Base-by-base conservation (phyloP, 1,140 invertebrate genomes). In the Copidosoma floridanum region DNA sequence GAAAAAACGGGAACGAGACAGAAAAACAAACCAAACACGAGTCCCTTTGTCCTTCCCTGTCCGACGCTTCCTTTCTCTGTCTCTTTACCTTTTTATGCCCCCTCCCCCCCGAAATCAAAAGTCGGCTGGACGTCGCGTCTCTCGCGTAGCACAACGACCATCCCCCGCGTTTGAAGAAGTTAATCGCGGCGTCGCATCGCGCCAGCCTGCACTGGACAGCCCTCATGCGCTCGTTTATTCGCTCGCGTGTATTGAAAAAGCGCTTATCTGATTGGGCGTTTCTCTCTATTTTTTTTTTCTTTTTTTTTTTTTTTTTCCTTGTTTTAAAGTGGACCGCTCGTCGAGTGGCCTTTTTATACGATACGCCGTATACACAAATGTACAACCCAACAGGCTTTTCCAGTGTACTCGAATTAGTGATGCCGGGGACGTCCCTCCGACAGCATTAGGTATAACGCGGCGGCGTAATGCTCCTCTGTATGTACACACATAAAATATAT, bases 191-290 rank as follows among this genome's bases (percentile, higher is more conserved):
- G 56, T 64, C 44, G 56, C 38, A 71, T 71, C 69, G 55, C 27
- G 57, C n/a, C 29, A n/a, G 51, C 57, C 64, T 71, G 69, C 59
- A 23, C 65, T 65, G 69, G 69, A 71, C 69, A 71, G 69, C 69
- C 69, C 69, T 64, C 67, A 68, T 70, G 52, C 38, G 27, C 24
- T 32, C 55, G 18, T 1, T 11, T 18, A 26, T 32, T 12, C 8
- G 40, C 14, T 14, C 20, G 14, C 29, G 53, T 48, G 16, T 60
- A 64, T 68, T 54, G 51, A 68, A 68, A 68, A 65, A 64, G 57
- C 46, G 35, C 29, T 59, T 61, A 65, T 68, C 66, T 48, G 64
- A 66, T 65, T 53, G 32, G 11, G 4, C 26, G 53, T n/a, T n/a
- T n/a, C n/a, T n/a, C n/a, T n/a, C n/a, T n/a, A n/a, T n/a, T n/a